These are phyloP conservation scores for Drosophila limbata DNA, from an alignment of 2,888 invertebrate species.

Conservation along the genomic window DNA sequence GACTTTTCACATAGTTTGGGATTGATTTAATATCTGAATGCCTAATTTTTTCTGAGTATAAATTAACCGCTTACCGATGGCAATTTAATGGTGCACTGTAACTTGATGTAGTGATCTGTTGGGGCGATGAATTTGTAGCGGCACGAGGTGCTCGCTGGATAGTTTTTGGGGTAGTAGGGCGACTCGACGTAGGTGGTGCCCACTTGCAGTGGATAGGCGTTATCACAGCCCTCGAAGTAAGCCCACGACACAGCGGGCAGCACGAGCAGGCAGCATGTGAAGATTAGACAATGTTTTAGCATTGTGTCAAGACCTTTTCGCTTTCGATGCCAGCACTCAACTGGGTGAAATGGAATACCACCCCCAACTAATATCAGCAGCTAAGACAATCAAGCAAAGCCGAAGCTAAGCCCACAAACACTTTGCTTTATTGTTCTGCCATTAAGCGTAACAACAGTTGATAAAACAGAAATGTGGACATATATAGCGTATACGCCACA, in stretches of 20 bases:
- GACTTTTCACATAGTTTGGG: too few relatives aligned
- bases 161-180: constrained; percentile 77
- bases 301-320: constrained; percentile 46
- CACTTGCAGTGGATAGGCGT: constrained; percentile 50
- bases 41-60: too few relatives aligned
- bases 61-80: constrained; percentile 65
- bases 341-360: constrained; percentile 50
- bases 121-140: constrained; percentile 83
- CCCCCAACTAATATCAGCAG: constrained; percentile 57
- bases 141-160: constrained; percentile 80
- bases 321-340: constrained; percentile 51
- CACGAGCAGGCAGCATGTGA: constrained; percentile 39
- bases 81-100: constrained; percentile 71
- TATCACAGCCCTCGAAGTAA: constrained; percentile 78
- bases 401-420: constrained; percentile 40
- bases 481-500: constrained; percentile 56
- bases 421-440: constrained; percentile 45
- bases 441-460: constrained; percentile 60
- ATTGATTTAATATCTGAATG: too few relatives aligned
- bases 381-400: constrained; percentile 27
- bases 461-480: constrained; percentile 65
- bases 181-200: constrained; percentile 76
- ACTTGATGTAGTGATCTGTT: constrained; percentile 68
- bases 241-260: constrained; percentile 43
- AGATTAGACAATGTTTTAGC: constrained; percentile 47